Evolutionary conservation across 1,140 invertebrate species (phyloP), one percentile per base, ranked within the genome.

Genomic region (Magallana gigas): DNA sequence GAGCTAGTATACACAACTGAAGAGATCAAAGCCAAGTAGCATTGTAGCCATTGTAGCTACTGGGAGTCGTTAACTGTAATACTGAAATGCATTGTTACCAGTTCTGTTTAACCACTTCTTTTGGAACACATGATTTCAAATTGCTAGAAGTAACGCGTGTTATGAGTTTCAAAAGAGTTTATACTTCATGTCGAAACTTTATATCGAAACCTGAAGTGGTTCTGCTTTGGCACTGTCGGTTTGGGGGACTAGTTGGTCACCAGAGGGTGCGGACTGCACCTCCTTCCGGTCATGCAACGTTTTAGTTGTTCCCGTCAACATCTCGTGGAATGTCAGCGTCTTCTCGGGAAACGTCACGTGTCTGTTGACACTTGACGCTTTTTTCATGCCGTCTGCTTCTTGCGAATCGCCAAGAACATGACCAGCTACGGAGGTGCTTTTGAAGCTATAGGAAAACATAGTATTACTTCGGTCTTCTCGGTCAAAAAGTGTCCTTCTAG

Each of bases 401-500:
- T 16, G 83, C 18, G 29, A 58, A 29, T 60, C 57, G 9, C 83
- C 57, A 9, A 57, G 18, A 76, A 76, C 23, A 76, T 76, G 68
- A 29, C 68, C 68, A 29, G 68, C 68, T 76, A 76, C 68, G 36
- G 68, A 76, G 8, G 57, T 58, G 29, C 83, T 58, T 58, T 58
- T 57, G 83, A 84, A 84, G 29, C 57, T 84, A 9, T 58, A 58
- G 1, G 57, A 62, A 62, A 84, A 84, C 83, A 84, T 60, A 36
- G 23, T 60, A 18, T 57, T 57, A 7, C 48, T n/a, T 36, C 58
- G 23, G 12, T 87, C 62, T 29, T 59, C 57, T 62, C 81, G 57
- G 57, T 87, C 85, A 62, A 87, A 87, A 14, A 87, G 60, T 23
- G 57, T 83, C 81, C 83, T 87, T 82, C 85, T 83, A 36, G 76